phyloP scores from a whole-genome alignment of 2,888 invertebrate species.

The Dinocampus coccinellae region DNA sequence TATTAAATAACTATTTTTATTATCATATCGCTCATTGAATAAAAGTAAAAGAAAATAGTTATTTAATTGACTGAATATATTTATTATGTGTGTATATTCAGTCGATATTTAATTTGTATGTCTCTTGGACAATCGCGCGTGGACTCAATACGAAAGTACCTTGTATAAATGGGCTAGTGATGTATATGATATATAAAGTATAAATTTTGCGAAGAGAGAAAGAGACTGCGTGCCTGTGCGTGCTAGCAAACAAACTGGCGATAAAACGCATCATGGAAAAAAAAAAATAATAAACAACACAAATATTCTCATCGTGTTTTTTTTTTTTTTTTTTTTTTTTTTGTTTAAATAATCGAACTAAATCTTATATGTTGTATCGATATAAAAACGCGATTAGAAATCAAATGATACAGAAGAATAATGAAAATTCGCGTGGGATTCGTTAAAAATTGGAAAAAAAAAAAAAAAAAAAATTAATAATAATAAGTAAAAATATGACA shows the following conservation, averaged over 20 bases:
- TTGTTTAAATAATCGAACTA: constrained; percentile 37
- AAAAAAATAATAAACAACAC: constrained; percentile 27
- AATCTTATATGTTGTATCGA: constrained; percentile 38
- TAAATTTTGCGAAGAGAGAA: constrained; percentile 37
- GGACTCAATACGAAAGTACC: constrained; percentile 48
- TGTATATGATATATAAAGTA: constrained; percentile 43
- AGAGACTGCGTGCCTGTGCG: constrained; percentile 40
- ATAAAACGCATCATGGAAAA: constrained; percentile 30
- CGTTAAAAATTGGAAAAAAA: constrained; percentile 34
- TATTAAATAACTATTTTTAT: neutral
- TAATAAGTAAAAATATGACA: constrained; percentile 36
- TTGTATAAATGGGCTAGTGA: constrained; percentile 51
- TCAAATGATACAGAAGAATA: constrained; percentile 26
- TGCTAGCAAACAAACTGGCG: constrained; percentile 33
- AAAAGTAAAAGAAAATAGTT: neutral
- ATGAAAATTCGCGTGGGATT: constrained; percentile 14
- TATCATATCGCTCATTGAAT: constrained; percentile 9
- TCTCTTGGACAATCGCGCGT: constrained; percentile 48
- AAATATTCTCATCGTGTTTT: constrained; percentile 35
- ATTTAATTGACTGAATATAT: neutral
- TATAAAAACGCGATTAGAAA: constrained; percentile 32
- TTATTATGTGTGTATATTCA: neutral
- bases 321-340: neutral
- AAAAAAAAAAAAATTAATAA: too few relatives aligned
- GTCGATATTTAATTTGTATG: constrained; percentile 26